Evolutionary conservation across 1,140 invertebrate species (phyloP).

Genomic region (Ctenoplectra terminalis): DNA sequence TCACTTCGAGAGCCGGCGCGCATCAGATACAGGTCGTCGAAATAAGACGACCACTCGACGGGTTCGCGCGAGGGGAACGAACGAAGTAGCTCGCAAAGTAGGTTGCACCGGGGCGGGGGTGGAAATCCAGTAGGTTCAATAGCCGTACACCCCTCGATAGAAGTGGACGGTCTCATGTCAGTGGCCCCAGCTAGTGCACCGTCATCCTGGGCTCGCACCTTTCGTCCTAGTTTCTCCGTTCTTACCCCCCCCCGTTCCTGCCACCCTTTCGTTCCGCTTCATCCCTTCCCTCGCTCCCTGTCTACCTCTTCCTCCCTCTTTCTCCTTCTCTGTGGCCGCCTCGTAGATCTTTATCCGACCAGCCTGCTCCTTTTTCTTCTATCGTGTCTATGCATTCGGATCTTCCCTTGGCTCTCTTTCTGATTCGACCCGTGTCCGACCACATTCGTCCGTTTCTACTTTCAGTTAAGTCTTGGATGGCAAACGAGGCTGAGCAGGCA

Average conservation of each 20-base stretch:
- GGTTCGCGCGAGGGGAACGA: conserved; percentile 33
- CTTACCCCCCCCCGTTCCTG: conserved; percentile 41
- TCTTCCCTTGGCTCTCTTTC: neutral
- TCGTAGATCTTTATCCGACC: too few relatives aligned
- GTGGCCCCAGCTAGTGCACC: conserved; percentile 72
- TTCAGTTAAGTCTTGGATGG: neutral
- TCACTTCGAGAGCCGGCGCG: neutral
- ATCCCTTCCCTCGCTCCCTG: neutral
- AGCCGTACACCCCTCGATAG: conserved; percentile 54
- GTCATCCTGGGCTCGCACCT: conserved; percentile 70
- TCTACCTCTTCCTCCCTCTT: neutral
- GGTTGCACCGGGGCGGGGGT: conserved; percentile 63
- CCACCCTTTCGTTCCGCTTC: conserved; percentile 26
- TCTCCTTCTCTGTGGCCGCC: too few relatives aligned
- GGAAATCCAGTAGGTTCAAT: conserved; percentile 62
- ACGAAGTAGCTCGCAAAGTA: conserved; percentile 69
- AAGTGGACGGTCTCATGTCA: conserved; percentile 72
- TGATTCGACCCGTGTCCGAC: neutral
- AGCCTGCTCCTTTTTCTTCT: neutral
- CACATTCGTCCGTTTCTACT: neutral
- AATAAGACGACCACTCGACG: conserved; percentile 47
- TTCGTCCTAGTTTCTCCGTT: conserved; percentile 71
- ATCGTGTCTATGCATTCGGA: neutral
- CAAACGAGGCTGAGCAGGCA: neutral
- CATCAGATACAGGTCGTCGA: conserved; percentile 38